phyloP scores from a whole-genome alignment of 2,797 vertebrate genomes.

The Crenuchus spilurus region DNA sequence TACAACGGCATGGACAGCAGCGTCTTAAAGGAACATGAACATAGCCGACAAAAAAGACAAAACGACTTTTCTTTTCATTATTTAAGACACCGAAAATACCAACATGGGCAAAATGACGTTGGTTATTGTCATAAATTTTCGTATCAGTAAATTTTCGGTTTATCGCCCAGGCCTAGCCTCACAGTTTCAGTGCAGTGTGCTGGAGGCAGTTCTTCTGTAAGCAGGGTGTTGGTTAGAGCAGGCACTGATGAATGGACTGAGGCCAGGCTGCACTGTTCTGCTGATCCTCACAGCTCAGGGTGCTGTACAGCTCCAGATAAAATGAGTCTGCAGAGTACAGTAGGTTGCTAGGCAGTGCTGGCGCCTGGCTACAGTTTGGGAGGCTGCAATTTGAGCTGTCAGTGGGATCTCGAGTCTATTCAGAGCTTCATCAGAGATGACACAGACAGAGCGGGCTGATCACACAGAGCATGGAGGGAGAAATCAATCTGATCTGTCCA shows the following conservation, averaged over 20 bases:
- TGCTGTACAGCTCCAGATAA: neutral
- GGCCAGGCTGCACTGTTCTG: constrained; percentile 5
- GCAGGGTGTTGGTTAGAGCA: neutral
- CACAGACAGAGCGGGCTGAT: neutral
- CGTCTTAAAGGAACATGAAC: too few relatives aligned
- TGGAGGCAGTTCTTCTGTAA: neutral
- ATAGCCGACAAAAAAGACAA: too few relatives aligned
- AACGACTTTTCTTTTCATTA: too few relatives aligned
- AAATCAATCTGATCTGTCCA: neutral
- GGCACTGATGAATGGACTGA: constrained; percentile 13
- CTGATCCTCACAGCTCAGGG: constrained; percentile 14
- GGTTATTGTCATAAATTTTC: too few relatives aligned
- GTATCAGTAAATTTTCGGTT: too few relatives aligned
- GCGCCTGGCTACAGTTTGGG: neutral
- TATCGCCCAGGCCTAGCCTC: too few relatives aligned
- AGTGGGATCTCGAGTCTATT: neutral
- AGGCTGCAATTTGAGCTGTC: neutral
- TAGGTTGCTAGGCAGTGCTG: constrained; percentile 37
- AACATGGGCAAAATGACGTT: too few relatives aligned
- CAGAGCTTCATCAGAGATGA: constrained; percentile 2
- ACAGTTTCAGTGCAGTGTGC: too few relatives aligned
- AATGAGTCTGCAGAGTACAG: constrained; percentile 2
- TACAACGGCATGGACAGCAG: too few relatives aligned
- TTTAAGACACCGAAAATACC: too few relatives aligned
- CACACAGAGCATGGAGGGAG: neutral